Conservation (phyloP, 2,113 vertebrate genomes). For the Boulengeromyrus knoepffleri region DNA sequence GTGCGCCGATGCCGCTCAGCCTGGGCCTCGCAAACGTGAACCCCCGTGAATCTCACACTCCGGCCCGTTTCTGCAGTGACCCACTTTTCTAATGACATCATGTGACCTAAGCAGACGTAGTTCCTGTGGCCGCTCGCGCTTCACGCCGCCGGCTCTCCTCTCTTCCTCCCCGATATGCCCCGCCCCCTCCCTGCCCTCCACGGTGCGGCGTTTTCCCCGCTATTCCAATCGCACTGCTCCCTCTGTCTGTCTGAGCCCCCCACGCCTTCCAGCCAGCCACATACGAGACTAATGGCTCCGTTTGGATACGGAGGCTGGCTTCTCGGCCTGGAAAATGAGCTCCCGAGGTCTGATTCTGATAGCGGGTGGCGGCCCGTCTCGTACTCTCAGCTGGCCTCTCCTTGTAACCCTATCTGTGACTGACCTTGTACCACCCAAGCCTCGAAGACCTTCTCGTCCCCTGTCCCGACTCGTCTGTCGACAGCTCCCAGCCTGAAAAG, state of each 20-base stretch:
- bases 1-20: not conserved
- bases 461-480: not conserved
- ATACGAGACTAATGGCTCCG: not conserved
- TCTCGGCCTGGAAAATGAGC: not conserved
- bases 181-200: not conserved
- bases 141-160: not conserved
- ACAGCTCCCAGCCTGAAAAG: not conserved
- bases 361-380: not conserved
- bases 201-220: not conserved
- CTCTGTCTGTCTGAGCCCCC: not conserved
- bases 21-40: not conserved
- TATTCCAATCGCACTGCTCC: not conserved
- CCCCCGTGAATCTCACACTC: not conserved
- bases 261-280: not conserved
- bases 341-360: not conserved
- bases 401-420: conserved; percentile 11
- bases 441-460: not conserved
- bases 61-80: not conserved
- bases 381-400: not conserved
- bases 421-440: conserved; percentile 13
- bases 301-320: not conserved
- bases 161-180: not conserved
- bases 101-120: not conserved
- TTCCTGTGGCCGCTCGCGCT: not conserved
- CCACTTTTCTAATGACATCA: not conserved